Evolutionary conservation across 2,797 vertebrate species (phyloP).

Genomic region (Zenarchopterus dispar): DNA sequence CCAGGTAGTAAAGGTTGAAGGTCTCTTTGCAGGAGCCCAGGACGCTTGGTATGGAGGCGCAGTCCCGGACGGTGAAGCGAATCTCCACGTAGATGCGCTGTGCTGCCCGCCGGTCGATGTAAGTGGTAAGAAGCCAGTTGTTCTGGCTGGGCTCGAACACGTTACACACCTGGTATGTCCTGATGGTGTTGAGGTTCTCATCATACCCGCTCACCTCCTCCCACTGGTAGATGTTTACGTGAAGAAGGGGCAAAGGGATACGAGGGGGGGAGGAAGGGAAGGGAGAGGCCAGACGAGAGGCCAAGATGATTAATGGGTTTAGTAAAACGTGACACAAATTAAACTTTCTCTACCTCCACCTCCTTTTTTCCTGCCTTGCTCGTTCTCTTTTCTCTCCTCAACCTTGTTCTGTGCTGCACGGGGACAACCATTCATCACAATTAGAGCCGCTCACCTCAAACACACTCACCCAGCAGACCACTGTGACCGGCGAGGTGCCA

Average conservation of each 20-base stretch:
- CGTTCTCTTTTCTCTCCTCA: slow-evolving; percentile 33
- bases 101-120: slow-evolving; percentile 91
- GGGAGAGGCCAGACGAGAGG: slow-evolving; percentile 28
- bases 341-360: slow-evolving; percentile 57
- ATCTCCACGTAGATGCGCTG: slow-evolving; percentile 98
- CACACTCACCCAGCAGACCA: slow-evolving; percentile 39
- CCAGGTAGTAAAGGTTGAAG: slow-evolving; percentile 97
- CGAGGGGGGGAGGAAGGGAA: slow-evolving; percentile 23
- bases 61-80: slow-evolving; percentile 97
- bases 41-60: slow-evolving; percentile 97
- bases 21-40: slow-evolving; percentile 98
- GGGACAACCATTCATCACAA: slow-evolving; percentile 74
- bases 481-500: slow-evolving; percentile 25
- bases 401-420: slow-evolving; percentile 53
- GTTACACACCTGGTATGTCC: slow-evolving; percentile 98
- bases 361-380: slow-evolving; percentile 19
- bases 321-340: slow-evolving; percentile 70
- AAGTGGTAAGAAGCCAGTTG: slow-evolving; percentile 98
- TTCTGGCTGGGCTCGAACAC: slow-evolving; percentile 98
- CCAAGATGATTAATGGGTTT: slow-evolving; percentile 71
- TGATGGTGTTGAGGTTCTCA: slow-evolving; percentile 97
- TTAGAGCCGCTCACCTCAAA: slow-evolving; percentile 64
- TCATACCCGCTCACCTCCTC: slow-evolving; percentile 99
- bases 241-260: slow-evolving; percentile 3
- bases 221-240: slow-evolving; percentile 82